Evolutionary conservation across 2,888 invertebrate species (phyloP), one percentile per base, ranked within the genome.

Genomic region (Tetragonula carbonaria): DNA sequence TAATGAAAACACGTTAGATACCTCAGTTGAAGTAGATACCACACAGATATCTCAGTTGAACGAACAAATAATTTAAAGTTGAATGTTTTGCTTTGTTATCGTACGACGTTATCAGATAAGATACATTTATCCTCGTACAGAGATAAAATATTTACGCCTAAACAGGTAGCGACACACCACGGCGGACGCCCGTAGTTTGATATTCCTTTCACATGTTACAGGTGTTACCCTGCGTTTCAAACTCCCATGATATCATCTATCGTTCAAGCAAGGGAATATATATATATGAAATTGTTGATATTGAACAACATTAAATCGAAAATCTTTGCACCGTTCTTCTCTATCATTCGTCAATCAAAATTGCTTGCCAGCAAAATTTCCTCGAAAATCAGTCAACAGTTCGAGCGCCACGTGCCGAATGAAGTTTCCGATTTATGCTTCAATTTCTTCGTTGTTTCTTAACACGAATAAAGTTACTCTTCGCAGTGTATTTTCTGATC

Each of bases 101-200:
- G 0, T 18, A 2, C 18, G 21, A n/a, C 13, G 21, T n/a, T 38
- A 66, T 66, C 65, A 45, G 38, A 66, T 66, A 66, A 45, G 28
- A 14, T 33, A 28, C 14, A 4, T 28, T 23, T 8, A 16, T 63
- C 0, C 14, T 63, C 28, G 8, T 16, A 4, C 8, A 16, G 6
- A 65, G 38, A 65, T 13, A 38, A 4, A 13, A 8, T 4, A 45
- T 21, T 57, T 18, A 8, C 23, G 45, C 6, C 13, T n/a, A 76
- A 33, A 13, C 72, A 67, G 3, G 74, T 68, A 77, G 80, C 77
- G 68, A 14, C 80, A 75, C 80, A 70, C 70, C 6, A 71, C 76
- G 74, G 80, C 18, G 45, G 65, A 5, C 74, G 5, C 1, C 8
- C 28, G 65, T 57, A 83, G 66, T 74, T 62, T 38, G 38, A 65